Percentiles rank a stretch among this genome's conserved stretches.
Evolutionary conservation across 2,888 invertebrate species (phyloP).

Genomic region (Pristionchus arcanus): DNA sequence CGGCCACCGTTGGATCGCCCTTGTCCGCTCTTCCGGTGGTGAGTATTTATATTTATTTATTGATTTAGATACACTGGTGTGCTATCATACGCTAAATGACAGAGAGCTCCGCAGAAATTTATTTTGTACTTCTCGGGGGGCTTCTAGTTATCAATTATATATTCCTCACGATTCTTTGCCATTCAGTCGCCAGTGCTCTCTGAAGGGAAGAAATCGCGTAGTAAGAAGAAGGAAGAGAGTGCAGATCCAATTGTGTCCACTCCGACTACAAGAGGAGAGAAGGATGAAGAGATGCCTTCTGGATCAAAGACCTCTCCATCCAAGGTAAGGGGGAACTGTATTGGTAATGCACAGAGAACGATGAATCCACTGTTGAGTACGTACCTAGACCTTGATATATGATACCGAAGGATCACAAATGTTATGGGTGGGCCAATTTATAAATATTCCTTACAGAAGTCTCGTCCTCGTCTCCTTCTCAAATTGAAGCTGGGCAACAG

Average conservation of each 20-base stretch:
- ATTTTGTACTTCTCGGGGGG: too few relatives aligned
- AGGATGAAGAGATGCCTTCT: neutral
- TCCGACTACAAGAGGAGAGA: neutral
- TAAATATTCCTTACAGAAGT: neutral
- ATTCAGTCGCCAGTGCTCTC: neutral
- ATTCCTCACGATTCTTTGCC: too few relatives aligned
- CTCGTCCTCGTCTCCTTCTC: constrained; percentile 17
- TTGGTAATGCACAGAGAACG: too few relatives aligned
- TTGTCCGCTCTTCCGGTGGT: neutral
- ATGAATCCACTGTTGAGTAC: too few relatives aligned
- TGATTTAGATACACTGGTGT: neutral
- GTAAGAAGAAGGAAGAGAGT: neutral
- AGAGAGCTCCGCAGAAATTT: too few relatives aligned
- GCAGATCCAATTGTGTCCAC: neutral
- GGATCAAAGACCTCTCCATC: neutral
- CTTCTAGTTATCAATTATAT: too few relatives aligned
- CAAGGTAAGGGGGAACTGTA: neutral
- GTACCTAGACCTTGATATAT: too few relatives aligned
- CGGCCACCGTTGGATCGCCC: neutral
- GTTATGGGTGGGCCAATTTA: neutral
- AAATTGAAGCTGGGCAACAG: neutral
- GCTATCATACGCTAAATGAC: too few relatives aligned
- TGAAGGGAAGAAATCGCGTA: neutral
- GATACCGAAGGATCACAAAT: neutral
- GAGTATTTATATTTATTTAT: neutral